Evolutionary conservation across 2,113 vertebrate species (phyloP), one percentile per base, ranked within the genome.

Genomic region (Hemibagrus wyckioides): DNA sequence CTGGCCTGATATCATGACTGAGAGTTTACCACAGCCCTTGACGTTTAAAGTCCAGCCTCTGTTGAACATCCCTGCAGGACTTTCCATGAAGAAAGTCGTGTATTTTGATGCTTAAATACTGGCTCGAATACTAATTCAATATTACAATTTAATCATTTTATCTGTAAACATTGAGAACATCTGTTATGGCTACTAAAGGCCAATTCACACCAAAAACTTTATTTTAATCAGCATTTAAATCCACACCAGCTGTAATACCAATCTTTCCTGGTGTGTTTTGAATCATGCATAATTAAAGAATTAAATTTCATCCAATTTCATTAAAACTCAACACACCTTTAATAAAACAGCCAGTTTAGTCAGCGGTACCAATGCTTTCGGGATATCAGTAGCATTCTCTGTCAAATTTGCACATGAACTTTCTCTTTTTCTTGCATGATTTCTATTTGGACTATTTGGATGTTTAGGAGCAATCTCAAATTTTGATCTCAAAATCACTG

Each of bases 11-110:
- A 33, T 69, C 76, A 54, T 36, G 23, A 56, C 84, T 59, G 50
- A 67, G 36, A 54, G 33, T 71, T 48, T 28, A 81, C 15, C 30
- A 57, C 54, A 36, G 28, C 76, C n/a, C 86, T 88, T 56, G 69
- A 54, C 5, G n/a, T 54, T 54, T 76, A 76, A 76, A 36, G 17
- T 21, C 6, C 75, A 54, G 36, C 36, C 30, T 75, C 71, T 44
- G 25, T 13, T n/a, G 14, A 76, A 3, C 15, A 30, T 52, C 75
- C 48, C 14, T 21, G 75, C 39, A 52, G 6, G 14, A 52, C 52
- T 77, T 8, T 52, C 6, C 71, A 76, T 48, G 21, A 28, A 44
- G 10, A 14, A 75, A n/a, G 39, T 44, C 21, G 2, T n/a, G 3
- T 3, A 50, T 50, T 50, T 76, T 3, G 0, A 25, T 75, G 9